Evolutionary conservation across 92 coral and sea anemone genomes (phyloP).

Genomic region (Montipora capitata): DNA sequence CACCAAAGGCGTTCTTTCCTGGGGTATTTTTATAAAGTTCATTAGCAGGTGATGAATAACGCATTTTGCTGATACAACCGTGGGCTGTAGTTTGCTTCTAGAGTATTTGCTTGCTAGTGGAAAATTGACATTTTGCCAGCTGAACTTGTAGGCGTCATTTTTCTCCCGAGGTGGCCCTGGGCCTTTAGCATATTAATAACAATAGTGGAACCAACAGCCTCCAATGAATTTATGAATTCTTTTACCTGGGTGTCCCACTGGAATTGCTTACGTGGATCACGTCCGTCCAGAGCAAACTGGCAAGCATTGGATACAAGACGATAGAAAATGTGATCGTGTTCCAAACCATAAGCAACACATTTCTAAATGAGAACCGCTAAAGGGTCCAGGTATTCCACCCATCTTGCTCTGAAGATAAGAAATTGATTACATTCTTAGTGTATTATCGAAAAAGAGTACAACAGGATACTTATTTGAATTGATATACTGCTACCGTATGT

Average conservation of each 20-base stretch:
- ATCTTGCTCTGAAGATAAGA: too few species aligned
- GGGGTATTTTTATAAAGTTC: constrained; percentile 27
- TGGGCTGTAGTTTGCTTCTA: constrained; percentile 16
- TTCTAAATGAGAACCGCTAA: too few species aligned
- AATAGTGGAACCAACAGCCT: constrained; percentile 3
- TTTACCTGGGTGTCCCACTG: constrained; percentile 27
- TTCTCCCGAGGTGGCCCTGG: constrained; percentile 23
- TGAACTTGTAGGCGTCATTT: constrained; percentile 14
- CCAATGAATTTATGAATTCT: constrained; percentile 22
- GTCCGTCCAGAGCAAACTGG: constrained; percentile 21
- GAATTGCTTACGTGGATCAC: constrained; percentile 23
- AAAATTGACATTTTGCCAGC: neutral
- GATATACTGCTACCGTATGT: constrained; percentile 23
- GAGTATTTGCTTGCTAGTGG: neutral
- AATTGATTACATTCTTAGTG: constrained; percentile 23
- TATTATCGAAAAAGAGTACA: constrained; percentile 5
- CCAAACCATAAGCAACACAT: neutral
- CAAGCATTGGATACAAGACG: constrained; percentile 12
- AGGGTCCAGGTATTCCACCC: too few species aligned
- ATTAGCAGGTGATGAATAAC: constrained; percentile 14
- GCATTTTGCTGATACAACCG: constrained; percentile 16
- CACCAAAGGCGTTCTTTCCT: constrained; percentile 23
- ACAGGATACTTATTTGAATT: neutral
- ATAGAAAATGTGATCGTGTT: constrained; percentile 8
- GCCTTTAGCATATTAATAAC: neutral